Evolutionary conservation across 2,113 vertebrate genomes (phyloP).

Genomic region (Morone chrysops): DNA sequence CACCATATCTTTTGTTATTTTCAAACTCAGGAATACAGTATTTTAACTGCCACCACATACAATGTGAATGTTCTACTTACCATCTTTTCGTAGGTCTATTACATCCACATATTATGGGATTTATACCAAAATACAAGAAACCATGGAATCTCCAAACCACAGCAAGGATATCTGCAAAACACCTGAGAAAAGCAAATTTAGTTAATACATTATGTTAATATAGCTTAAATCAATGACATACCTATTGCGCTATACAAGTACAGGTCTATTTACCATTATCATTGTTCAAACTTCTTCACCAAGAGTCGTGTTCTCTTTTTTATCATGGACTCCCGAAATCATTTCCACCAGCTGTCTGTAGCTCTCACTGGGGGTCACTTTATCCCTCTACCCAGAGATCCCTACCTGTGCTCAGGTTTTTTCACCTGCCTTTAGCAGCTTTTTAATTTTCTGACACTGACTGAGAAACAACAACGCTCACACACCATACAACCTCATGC

Average conservation of each 20-base stretch:
- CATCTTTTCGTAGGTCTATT: constrained; percentile 53
- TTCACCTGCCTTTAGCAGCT: constrained; percentile 4
- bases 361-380: background rate
- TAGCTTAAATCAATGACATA: background rate
- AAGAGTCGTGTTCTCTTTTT: background rate
- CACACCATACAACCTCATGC: constrained; percentile 32
- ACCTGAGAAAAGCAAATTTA: constrained; percentile 13
- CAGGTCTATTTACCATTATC: background rate
- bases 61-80: constrained; percentile 40
- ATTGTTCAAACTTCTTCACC: background rate
- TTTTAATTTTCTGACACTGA: constrained; percentile 14
- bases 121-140: background rate
- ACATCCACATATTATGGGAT: constrained; percentile 61
- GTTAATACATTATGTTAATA: background rate
- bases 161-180: constrained; percentile 36
- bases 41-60: background rate
- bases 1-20: background rate
- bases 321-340: background rate
- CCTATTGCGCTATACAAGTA: too few species aligned
- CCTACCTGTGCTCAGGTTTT: background rate
- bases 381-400: background rate
- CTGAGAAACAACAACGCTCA: constrained; percentile 36
- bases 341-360: background rate
- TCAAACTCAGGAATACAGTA: background rate
- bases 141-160: background rate